Base-by-base conservation (phyloP, 1,140 invertebrate genomes). In the Akabosia matsudoensis region DNA sequence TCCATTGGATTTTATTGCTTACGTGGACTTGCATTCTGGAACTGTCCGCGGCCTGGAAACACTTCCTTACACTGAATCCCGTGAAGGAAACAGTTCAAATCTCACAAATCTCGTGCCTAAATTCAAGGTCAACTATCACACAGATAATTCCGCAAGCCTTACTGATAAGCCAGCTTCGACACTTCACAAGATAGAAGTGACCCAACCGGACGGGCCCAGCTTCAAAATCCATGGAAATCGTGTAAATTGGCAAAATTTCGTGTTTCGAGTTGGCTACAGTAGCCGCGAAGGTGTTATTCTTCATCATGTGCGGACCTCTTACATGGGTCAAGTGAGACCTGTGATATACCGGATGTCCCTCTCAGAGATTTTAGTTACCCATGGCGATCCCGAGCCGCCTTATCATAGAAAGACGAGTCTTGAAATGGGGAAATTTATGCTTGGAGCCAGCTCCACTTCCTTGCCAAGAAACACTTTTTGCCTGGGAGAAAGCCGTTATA, bases 171-270 rank as follows among this genome's bases (percentile, higher is more conserved):
- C n/a, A n/a, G 37, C 37, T 45, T 18, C 54, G 13, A 56, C 54
- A 67, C 61, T 67, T 30, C 22, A 67, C 28, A 24, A 24, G 28
- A 45, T 76, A 1, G 28, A 37, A 31, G 54, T 76, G 22, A 37
- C 26, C n/a, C 30, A 31, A 24, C 70, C 70, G 28, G 16, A 67
- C 2, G 75, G 75, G 1, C 30, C 54, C 1, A 73, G 71, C 30
- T 76, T 73, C 33, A 64, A 72, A 28, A 18, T 73, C 1, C 26
- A 31, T 13, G 75, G 75, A 28, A 7, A 76, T 61, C 1, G 33
- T 26, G 22, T 76, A 10, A 22, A 0, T 34, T 76, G 75, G 75
- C 75, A 76, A 54, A 76, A 76, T 26, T 76, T 61, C 22, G 33
- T 22, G 10, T 7, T 76, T 1, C 26, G 75, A 14, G 22, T 73